Base-by-base conservation (phyloP, 2,797 vertebrate genomes). In the Pantherophis alleghaniensis region DNA sequence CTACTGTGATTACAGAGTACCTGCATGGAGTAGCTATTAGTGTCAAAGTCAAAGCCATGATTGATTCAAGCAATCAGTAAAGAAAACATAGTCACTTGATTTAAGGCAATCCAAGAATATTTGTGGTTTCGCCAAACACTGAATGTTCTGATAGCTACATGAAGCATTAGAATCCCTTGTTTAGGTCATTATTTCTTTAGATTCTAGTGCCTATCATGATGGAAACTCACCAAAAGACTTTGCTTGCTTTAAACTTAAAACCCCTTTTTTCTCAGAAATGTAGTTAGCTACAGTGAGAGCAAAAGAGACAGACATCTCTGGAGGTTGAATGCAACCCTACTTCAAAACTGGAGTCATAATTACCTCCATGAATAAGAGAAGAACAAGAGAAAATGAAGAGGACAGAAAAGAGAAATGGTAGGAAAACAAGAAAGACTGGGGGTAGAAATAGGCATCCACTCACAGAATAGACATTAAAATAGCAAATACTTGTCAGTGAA, bases 161-260 rank as follows among this genome's bases (percentile, higher is more conserved):
- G 87, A 94, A 96, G 87, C 88, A 92, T 95, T 87, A 94, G 5
- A 24, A 0, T 59, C 24, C 53, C 0, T 0, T 92, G 60, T 37
- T 93, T 87, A 90, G 95, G 93, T 94, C 90, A 94, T 32, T 91
- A 91, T 92, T 94, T 87, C 92, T 92, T 89, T 96, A 53, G 74
- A 92, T 69, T 92, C 79, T 86, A 59, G 66, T 74, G 89, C 18
- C n/a, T 90, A 55, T 32, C 53, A 4, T 53, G 14, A 83, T 47
- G 37, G 20, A 83, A 42, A 79, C 7, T 79, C 69, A 22, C 32
- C 37, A 79, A 79, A 79, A 83, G 20, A 22, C 37, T 47, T 83
- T 83, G 37, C 37, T 83, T 83, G 20, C 9, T 83, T 83, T 83
- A 47, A 47, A 83, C 0, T 83, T 83, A 3, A 87, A 87, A 87